Percentiles rank a stretch among this genome's conserved stretches.
Evolutionary conservation across 2,113 vertebrate species (phyloP).

Genomic region (Penelope pileata): DNA sequence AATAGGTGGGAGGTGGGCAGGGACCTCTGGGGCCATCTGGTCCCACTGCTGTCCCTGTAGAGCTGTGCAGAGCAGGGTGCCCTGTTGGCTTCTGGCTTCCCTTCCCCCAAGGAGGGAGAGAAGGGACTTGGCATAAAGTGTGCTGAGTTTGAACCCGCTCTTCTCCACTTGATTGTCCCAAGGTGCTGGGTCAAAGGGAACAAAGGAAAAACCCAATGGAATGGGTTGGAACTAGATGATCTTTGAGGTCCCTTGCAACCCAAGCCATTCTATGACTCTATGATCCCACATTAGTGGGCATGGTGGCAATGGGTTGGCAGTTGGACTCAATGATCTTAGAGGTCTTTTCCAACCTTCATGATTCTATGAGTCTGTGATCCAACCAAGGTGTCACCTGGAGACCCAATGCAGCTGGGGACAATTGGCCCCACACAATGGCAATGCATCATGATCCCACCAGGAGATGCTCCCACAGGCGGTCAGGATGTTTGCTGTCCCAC

Average conservation of each 20-base stretch:
- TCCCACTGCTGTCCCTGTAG: too few relatives aligned
- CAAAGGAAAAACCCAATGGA: too few relatives aligned
- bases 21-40: not conserved
- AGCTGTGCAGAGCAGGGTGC: too few relatives aligned
- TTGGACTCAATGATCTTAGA: too few relatives aligned
- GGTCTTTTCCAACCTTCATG: too few relatives aligned
- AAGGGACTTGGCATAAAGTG: not conserved
- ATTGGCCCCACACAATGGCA: not conserved
- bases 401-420: accelerated
- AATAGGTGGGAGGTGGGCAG: too few relatives aligned
- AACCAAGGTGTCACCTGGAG: accelerated
- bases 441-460: too few relatives aligned
- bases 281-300: not conserved
- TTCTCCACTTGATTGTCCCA: accelerated
- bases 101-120: not conserved
- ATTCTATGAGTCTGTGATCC: not conserved
- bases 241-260: too few relatives aligned
- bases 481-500: accelerated
- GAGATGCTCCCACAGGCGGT: not conserved
- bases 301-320: too few relatives aligned
- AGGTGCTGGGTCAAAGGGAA: not conserved
- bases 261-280: too few relatives aligned
- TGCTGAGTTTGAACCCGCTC: not conserved
- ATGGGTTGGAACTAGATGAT: too few relatives aligned
- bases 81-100: not conserved